These are phyloP conservation scores for Acrossocheilus wenchowensis DNA, from an alignment of 2,797 vertebrate species.

Conservation along the genomic window DNA sequence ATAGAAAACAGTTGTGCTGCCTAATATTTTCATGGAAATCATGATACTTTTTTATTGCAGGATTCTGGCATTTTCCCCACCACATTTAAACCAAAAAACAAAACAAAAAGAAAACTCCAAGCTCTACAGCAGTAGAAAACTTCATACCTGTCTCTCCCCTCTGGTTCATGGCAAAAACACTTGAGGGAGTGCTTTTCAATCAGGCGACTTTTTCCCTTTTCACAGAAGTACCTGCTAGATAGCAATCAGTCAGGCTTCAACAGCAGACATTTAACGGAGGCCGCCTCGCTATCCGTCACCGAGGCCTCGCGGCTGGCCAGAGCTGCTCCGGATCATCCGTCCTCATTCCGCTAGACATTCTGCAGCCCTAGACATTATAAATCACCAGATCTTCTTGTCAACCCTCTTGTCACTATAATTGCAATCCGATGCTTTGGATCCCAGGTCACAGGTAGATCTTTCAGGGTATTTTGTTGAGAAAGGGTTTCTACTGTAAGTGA, in stretches of 20 bases:
- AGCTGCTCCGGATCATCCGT: background rate
- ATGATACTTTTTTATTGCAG: background rate
- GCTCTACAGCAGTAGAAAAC: background rate
- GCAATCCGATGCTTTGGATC: background rate
- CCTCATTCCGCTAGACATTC: background rate
- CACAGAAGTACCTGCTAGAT: slow-evolving; percentile 7
- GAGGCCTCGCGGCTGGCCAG: background rate
- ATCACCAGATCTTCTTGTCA: slow-evolving; percentile 1
- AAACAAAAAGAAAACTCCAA: too few species aligned
- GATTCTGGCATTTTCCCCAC: background rate
- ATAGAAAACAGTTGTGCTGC: background rate
- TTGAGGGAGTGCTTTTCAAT: slow-evolving; percentile 16
- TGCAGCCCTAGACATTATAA: background rate
- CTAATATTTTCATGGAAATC: background rate
- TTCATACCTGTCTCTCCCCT: background rate
- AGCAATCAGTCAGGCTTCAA: slow-evolving; percentile 34
- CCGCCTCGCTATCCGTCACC: background rate
- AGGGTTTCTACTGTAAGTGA: background rate
- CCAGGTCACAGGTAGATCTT: background rate
- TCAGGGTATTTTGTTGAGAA: background rate
- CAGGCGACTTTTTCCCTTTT: background rate
- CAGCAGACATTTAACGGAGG: background rate
- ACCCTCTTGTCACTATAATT: background rate
- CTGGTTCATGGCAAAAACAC: background rate
- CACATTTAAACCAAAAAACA: background rate